Conservation (phyloP, 2,797 vertebrate genomes). For the Malacoraja senta region DNA sequence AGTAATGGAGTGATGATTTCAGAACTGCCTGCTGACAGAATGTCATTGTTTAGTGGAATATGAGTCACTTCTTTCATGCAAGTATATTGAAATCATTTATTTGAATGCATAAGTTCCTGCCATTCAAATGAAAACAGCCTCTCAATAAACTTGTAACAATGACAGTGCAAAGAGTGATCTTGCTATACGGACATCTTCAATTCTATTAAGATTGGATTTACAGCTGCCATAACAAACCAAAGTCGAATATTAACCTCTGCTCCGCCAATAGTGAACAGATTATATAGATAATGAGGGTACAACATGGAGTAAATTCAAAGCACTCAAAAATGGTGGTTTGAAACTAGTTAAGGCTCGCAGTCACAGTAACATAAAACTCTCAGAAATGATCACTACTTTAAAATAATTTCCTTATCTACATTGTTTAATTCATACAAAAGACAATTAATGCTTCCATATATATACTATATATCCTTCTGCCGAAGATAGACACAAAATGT, state of each 20-base stretch:
- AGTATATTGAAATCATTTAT: slow-evolving; percentile 27
- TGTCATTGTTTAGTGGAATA: not conserved
- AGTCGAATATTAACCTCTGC: not conserved
- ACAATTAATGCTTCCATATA: not conserved
- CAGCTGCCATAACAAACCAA: not conserved
- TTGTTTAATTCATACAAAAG: not conserved
- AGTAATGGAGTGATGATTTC: not conserved
- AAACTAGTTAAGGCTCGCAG: not conserved
- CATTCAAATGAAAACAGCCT: not conserved
- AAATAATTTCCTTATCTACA: not conserved
- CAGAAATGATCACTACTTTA: not conserved
- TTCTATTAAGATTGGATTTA: not conserved
- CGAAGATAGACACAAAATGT: too few relatives aligned
- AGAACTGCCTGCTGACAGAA: not conserved
- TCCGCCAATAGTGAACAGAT: too few relatives aligned
- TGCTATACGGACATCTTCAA: too few relatives aligned
- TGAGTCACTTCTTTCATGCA: slow-evolving; percentile 11
- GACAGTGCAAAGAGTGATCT: not conserved
- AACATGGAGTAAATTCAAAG: not conserved
- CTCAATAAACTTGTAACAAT: not conserved
- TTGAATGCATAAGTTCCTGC: not conserved
- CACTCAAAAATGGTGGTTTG: not conserved
- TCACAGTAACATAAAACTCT: not conserved
- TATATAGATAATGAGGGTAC: not conserved
- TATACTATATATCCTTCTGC: too few relatives aligned